These are phyloP conservation scores for Venturia canescens DNA, from an alignment of 1,140 invertebrate species.

Conservation along the genomic window DNA sequence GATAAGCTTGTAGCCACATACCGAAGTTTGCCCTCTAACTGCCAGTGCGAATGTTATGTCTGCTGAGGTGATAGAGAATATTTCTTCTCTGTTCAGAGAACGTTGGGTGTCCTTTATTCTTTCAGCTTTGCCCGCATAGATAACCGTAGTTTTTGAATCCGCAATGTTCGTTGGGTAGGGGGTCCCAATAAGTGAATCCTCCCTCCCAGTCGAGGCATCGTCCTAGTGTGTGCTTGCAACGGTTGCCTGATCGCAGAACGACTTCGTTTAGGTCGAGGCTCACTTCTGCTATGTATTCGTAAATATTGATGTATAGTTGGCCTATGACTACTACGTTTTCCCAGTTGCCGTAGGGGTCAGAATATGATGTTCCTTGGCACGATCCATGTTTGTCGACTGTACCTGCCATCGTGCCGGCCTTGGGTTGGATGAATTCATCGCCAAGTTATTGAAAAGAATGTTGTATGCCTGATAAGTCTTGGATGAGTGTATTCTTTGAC, in stretches of 20 bases:
- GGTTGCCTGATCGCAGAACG: not conserved
- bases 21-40: not conserved
- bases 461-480: not conserved
- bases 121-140: slow-evolving; percentile 48
- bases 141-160: slow-evolving; percentile 44
- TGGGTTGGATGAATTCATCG: slow-evolving; percentile 15
- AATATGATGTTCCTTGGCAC: slow-evolving; percentile 32
- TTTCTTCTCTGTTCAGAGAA: not conserved
- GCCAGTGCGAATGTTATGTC: slow-evolving; percentile 47
- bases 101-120: slow-evolving; percentile 40
- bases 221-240: slow-evolving; percentile 41
- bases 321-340: slow-evolving; percentile 40
- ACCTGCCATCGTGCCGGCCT: not conserved
- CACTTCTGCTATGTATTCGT: slow-evolving; percentile 19
- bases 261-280: slow-evolving; percentile 44
- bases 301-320: slow-evolving; percentile 19
- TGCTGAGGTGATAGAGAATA: slow-evolving; percentile 41
- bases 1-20: slow-evolving; percentile 43
- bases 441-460: not conserved
- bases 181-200: slow-evolving; percentile 46
- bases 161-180: slow-evolving; percentile 39
- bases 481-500: not conserved
- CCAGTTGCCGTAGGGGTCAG: slow-evolving; percentile 45
- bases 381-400: not conserved
- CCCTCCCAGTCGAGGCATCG: slow-evolving; percentile 47